Conservation (phyloP, 2,797 vertebrate species). For the Salarias fasciatus region DNA sequence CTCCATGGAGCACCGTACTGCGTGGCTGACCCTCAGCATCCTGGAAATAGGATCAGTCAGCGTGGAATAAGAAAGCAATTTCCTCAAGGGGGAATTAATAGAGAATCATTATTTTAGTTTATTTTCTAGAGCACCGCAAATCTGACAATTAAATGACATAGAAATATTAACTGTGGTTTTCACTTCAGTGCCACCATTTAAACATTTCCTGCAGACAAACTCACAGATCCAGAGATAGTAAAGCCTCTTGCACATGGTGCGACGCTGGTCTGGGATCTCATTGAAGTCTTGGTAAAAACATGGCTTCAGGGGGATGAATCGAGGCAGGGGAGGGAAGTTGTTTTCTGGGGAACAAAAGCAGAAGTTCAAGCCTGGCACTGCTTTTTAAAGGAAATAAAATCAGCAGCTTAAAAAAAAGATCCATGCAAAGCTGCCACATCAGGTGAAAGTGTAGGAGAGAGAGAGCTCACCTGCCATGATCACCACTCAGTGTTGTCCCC, state of each 20-base stretch:
- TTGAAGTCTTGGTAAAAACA: constrained; percentile 97
- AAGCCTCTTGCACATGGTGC: constrained; percentile 90
- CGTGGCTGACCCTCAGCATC: too few relatives aligned
- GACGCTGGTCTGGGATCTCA: constrained; percentile 91
- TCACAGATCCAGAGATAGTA: constrained; percentile 96
- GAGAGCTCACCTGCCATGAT: constrained; percentile 81
- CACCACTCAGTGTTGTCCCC: constrained; percentile 38
- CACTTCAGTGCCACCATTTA: background rate
- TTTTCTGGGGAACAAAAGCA: constrained; percentile 79
- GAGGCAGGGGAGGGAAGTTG: constrained; percentile 95
- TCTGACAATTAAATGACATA: background rate
- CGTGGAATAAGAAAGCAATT: too few relatives aligned
- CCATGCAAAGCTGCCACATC: background rate
- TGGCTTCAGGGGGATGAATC: constrained; percentile 92
- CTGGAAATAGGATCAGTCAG: too few relatives aligned
- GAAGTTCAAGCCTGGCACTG: constrained; percentile 17
- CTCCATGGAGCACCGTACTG: too few relatives aligned
- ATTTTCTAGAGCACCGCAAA: background rate
- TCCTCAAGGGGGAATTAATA: too few relatives aligned
- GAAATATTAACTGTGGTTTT: too few relatives aligned
- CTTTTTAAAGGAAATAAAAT: constrained; percentile 17
- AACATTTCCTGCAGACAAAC: constrained; percentile 48
- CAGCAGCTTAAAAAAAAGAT: constrained; percentile 1
- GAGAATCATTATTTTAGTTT: too few relatives aligned
- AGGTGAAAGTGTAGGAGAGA: background rate